Evolutionary conservation across 2,797 vertebrate species (phyloP), one percentile per base, ranked within the genome.

Genomic region (Phalanger gymnotis): DNA sequence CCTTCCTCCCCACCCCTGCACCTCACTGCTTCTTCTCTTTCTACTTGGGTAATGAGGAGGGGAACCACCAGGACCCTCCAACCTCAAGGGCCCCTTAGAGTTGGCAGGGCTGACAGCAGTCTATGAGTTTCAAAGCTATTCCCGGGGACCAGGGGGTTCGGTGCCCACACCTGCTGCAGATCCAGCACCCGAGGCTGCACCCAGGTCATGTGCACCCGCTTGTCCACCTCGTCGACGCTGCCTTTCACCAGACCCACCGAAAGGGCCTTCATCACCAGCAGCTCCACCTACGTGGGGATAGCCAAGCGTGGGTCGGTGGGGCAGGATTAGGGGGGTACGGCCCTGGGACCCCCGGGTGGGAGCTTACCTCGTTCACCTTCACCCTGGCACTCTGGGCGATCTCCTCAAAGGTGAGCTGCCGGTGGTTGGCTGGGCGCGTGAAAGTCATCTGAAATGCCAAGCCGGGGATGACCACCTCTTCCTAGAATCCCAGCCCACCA

Each of bases 171-270:
- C 99, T 99, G 99, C 90, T 99, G 99, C 93, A 99, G 96, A 97
- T 99, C 99, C 96, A 99, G 96, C 52, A 99, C 99, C 0, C 99
- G 98, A 4, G 99, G 99, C 97, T 99, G 99, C n/a, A 99, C 99
- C 99, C 99, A 99, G 0, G 99, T 99, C 99, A 99, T 99, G 98
- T 99, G 99, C 55, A 99, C 99, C 73, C 98, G 99, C 99, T 99
- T 99, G 97, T 99, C 99, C 96, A 99, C 99, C 97, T 99, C 99
- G 0, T 99, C 99, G 0, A 99, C 99, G 96, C 99, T 99, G 91
- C 99, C 99, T 97, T 99, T 99, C 91, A 99, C 99, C 96, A 99
- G 98, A 1, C 99, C 99, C 47, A 99, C 99, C 0, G 99, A 99
- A 27, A 99, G 99, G 0, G 99, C 99, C 98, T 99, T 99, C 99